Conservation (phyloP, 2,888 invertebrate species). For the Ophion ellenae region DNA sequence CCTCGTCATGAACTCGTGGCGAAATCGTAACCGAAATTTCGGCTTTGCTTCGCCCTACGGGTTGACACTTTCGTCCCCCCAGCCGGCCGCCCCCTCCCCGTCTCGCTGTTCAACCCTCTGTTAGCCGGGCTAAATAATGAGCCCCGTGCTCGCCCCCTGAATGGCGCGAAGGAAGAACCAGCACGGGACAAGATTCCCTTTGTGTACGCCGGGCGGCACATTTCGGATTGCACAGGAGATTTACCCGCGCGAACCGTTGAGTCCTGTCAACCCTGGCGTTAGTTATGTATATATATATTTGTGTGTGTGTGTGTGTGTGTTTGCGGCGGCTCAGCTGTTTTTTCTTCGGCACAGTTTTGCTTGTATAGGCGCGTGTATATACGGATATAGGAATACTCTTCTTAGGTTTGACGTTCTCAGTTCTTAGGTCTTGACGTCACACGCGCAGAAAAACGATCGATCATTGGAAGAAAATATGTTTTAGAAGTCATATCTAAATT, state of each 20-base stretch:
- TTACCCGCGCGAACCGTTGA: constrained; percentile 64
- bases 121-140: constrained; percentile 59
- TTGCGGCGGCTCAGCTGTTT: constrained; percentile 81
- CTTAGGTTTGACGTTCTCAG: no score
- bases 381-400: neutral
- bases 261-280: constrained; percentile 46
- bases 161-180: constrained; percentile 74
- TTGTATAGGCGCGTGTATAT: constrained; percentile 45
- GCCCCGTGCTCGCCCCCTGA: constrained; percentile 69
- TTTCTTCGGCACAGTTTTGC: constrained; percentile 57
- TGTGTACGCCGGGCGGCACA: constrained; percentile 71
- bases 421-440: constrained; percentile 11
- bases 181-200: constrained; percentile 81
- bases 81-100: neutral
- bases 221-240: constrained; percentile 59
- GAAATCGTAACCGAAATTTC: constrained; percentile 76
- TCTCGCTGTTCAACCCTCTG: constrained; percentile 4
- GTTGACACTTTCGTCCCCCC: constrained; percentile 46
- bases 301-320: constrained; percentile 55
- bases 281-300: constrained; percentile 59
- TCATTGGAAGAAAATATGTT: constrained; percentile 2
- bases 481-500: neutral
- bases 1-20: constrained; percentile 29
- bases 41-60: constrained; percentile 62
- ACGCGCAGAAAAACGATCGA: constrained; percentile 22